Conservation (phyloP, 2,888 invertebrate species). For the Lasiommata megera region DNA sequence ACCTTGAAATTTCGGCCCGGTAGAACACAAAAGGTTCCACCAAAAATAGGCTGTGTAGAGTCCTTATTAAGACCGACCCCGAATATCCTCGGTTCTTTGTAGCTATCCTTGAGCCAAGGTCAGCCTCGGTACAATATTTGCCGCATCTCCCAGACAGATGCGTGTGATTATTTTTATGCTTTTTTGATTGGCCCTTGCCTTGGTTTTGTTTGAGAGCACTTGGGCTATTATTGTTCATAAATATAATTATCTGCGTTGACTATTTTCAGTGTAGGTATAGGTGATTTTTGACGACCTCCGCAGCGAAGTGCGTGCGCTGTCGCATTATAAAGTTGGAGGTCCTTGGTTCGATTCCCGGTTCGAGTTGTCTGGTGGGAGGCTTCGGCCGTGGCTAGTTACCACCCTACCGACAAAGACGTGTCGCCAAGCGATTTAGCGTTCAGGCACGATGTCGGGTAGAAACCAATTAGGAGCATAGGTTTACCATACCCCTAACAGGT, state of each 20-base stretch:
- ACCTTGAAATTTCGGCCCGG: not conserved
- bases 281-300: no score
- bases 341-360: no score
- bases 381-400: no score
- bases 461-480: no score
- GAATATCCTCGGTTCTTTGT: constrained; percentile 31
- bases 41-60: not conserved
- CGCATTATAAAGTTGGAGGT: no score
- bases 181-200: constrained; percentile 59
- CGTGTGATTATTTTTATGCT: constrained; percentile 50
- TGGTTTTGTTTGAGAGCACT: constrained; percentile 34
- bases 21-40: not conserved
- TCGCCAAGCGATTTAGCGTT: no score
- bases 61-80: constrained; percentile 18
- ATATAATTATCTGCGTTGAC: not conserved
- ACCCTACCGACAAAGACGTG: no score
- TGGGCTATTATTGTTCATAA: constrained; percentile 2
- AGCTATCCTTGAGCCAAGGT: constrained; percentile 47
- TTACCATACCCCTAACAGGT: no score
- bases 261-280: not conserved
- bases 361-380: no score
- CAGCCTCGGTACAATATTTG: constrained; percentile 47
- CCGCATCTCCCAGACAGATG: constrained; percentile 44
- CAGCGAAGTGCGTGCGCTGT: no score
- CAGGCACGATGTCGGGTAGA: no score